Evolutionary conservation across 2,797 vertebrate species (phyloP).

Genomic region (Catostomus latipinnis): DNA sequence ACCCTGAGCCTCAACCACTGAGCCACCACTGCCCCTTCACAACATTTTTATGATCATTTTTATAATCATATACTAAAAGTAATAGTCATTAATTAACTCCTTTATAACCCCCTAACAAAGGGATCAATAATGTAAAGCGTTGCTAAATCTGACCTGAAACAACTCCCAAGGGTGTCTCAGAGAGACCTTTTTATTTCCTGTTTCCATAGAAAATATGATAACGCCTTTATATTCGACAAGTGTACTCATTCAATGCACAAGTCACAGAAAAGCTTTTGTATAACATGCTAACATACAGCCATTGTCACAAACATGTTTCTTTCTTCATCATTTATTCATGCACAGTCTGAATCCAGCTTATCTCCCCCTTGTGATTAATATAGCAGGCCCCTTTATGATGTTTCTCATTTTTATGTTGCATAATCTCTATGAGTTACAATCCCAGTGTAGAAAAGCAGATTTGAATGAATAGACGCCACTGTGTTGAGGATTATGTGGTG

Average conservation of each 20-base stretch:
- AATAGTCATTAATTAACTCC: too few species aligned
- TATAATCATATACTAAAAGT: too few species aligned
- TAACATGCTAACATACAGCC: conserved; percentile 5
- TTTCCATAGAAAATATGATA: conserved; percentile 33
- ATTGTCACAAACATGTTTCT: conserved; percentile 23
- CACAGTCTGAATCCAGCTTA: conserved; percentile 68
- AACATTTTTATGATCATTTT: too few species aligned
- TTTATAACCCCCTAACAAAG: too few species aligned
- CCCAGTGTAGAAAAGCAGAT: conserved; percentile 66
- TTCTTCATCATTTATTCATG: conserved; percentile 37
- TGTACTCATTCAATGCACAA: not conserved
- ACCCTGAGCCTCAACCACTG: too few species aligned
- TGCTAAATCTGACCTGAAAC: conserved; percentile 62
- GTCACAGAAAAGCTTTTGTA: conserved; percentile 1
- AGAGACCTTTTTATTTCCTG: not conserved
- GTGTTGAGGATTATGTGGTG: conserved; percentile 68
- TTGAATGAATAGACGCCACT: conserved; percentile 72
- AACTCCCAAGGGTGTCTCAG: conserved; percentile 47
- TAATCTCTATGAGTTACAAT: conserved; percentile 70
- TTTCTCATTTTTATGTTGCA: conserved; percentile 65
- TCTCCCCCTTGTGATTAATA: conserved; percentile 71
- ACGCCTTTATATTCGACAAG: conserved; percentile 31
- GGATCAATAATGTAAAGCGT: too few species aligned
- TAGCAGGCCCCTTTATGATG: conserved; percentile 62
- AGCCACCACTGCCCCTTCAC: too few species aligned